These are phyloP conservation scores for Campylomormyrus tamandua DNA, from an alignment of 2,113 vertebrate species.

Conservation along the genomic window DNA sequence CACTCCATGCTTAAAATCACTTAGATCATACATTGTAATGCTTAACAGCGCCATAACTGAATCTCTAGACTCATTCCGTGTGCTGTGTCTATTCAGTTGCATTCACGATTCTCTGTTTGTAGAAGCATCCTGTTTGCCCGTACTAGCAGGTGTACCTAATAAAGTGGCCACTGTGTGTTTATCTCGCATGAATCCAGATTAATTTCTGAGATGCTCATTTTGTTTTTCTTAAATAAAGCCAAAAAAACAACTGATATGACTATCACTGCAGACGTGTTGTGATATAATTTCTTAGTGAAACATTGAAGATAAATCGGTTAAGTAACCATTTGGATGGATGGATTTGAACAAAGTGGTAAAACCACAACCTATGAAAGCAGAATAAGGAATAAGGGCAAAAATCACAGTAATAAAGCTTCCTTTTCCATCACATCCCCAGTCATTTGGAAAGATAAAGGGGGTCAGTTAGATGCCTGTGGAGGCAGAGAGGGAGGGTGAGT, in stretches of 20 bases:
- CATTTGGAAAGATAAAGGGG: neutral
- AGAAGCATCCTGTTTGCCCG: neutral
- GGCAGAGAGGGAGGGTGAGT: slow-evolving; percentile 46
- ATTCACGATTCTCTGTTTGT: neutral
- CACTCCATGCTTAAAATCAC: neutral
- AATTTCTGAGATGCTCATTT: neutral
- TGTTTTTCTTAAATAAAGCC: neutral
- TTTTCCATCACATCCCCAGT: neutral
- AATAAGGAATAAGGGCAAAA: neutral
- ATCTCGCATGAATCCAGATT: neutral
- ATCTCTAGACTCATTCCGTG: neutral
- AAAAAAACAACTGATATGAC: neutral
- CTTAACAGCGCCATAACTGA: neutral
- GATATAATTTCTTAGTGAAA: neutral
- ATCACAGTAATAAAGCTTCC: neutral
- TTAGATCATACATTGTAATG: neutral
- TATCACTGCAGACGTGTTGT: neutral
- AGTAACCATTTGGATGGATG: neutral
- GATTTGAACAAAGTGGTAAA: neutral
- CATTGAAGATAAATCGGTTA: neutral
- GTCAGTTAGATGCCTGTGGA: neutral
- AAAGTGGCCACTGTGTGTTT: neutral
- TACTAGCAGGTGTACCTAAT: neutral
- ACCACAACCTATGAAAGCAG: neutral
- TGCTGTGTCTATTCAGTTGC: neutral